These are phyloP conservation scores for Notamacropus eugenii DNA, from an alignment of 2,797 vertebrate genomes.

Conservation along the genomic window DNA sequence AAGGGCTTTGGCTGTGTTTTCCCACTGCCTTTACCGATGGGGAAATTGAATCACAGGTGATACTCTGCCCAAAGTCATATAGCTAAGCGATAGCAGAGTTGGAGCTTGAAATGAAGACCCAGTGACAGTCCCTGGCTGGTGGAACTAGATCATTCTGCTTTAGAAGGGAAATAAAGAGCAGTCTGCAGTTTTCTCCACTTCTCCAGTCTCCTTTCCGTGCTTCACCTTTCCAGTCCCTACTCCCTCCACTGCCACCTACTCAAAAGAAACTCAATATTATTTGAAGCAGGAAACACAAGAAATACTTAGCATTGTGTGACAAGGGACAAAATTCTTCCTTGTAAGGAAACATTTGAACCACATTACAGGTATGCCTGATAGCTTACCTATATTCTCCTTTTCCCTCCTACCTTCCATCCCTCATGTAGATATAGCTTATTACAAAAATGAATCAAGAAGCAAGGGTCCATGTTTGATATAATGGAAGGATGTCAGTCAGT, in stretches of 20 bases:
- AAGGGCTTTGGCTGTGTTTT: too few species aligned
- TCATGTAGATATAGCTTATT: conserved; percentile 9
- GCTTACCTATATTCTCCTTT: neutral
- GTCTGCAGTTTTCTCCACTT: neutral
- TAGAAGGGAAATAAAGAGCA: neutral
- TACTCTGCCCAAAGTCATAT: neutral
- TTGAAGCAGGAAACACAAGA: neutral
- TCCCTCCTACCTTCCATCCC: neutral
- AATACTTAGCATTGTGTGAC: neutral
- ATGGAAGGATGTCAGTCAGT: neutral
- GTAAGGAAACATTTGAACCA: conserved; percentile 12
- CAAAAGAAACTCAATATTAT: neutral
- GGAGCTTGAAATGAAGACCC: neutral
- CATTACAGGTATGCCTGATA: neutral
- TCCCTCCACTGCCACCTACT: neutral
- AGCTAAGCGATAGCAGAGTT: too few species aligned
- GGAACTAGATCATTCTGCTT: neutral
- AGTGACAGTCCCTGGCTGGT: neutral
- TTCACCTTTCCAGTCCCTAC: neutral
- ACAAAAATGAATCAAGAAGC: conserved; percentile 66
- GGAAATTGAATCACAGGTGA: neutral
- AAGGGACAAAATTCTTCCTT: neutral
- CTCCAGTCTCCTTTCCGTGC: neutral
- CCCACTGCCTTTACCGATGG: neutral
- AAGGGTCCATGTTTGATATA: conserved; percentile 33